Base-by-base conservation (phyloP, 2,113 vertebrate genomes). In the Gulo gulo region DNA sequence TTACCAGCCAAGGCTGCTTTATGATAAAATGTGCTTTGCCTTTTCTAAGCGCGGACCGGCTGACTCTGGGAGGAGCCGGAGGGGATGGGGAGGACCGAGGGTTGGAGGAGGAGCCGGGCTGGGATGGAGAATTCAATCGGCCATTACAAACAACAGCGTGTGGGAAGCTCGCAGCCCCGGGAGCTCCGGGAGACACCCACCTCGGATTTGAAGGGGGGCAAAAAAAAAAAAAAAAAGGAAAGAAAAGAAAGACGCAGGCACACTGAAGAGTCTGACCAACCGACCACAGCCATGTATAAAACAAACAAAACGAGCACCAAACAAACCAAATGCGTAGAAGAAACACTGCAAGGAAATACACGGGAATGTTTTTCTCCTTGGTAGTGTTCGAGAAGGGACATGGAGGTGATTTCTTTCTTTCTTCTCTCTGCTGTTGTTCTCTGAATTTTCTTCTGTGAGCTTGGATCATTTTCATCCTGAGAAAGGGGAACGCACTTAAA, bases 11-110 rank as follows among this genome's bases (percentile, higher is more conserved):
- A 45, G 85, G 90, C 94, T 92, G 80, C 57, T 76, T 81, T 69
- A 59, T 90, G 95, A 97, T 92, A 82, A 95, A 79, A 82, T 42
- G 82, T 88, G 82, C 84, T 90, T 45, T 39, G 87, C 57, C 81
- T 96, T 94, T 87, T 83, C 45, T 50, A 50, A 97, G 94, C 73
- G 65, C n/a, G 2, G 42, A 85, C n/a, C 52, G 15, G 65, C 61
- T 14, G 80, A 86, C 87, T 88, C 71, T 34, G 81, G 92, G 96
- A 95, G 65, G 84, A 84, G 57, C n/a, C 1, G 14, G 74, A 2
- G 4, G 21, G 26, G 42, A 4, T 10, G 36, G 26, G 74, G 42
- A 31, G 7, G 42, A 47, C 15, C 3, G 47, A 8, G 73, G 42
- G 42, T 18, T 29, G 39, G 26, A 47, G 42, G 74, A 29, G 74